Base-by-base conservation (phyloP, 2,797 vertebrate genomes). In the Acanthiza pusilla region DNA sequence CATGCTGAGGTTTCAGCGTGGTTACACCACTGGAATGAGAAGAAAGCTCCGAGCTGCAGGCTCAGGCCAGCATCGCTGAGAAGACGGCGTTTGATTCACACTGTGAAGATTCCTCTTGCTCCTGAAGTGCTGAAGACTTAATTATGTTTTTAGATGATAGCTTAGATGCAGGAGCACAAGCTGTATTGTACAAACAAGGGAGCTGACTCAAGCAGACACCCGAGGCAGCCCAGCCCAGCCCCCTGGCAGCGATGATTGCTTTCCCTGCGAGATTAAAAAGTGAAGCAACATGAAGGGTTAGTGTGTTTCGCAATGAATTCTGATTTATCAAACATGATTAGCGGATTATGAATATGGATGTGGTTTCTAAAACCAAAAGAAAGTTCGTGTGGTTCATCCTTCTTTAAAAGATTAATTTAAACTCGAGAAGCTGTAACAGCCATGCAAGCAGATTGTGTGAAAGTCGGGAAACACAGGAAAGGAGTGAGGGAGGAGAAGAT, bases 281-380 rank as follows among this genome's bases (percentile, higher is more conserved):
- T 65, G 89, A 90, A 85, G 87, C 75, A 97, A 94, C 80, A 89
- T 43, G 89, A 93, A 78, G 92, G 93, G 83, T 96, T 96, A 95
- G 96, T 80, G 27, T 82, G 75, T 91, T 97, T 96, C 88, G 89
- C 85, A 91, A 83, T 61, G 91, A 96, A 91, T 97, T 95, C 95
- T 96, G 94, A 96, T 96, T 96, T 97, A 95, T 97, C 94, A 97
- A 97, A 97, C 95, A 83, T 91, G 94, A 95, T 96, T 94, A 94
- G 94, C 55, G 84, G 72, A 50, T 97, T 93, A 97, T 98, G 96
- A 98, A 97, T 97, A 97, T 97, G 96, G 87, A 98, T 97, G 88
- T 90, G 91, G 88, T 96, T 95, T 96, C 88, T 95, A 73, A 95
- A 97, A 97, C 94, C 81, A 94, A 94, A 97, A 96, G 85, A 82